Percentiles rank a stretch among this genome's conserved stretches.
Conservation (phyloP, 2,888 invertebrate species). For the Monoplex corrugatus region DNA sequence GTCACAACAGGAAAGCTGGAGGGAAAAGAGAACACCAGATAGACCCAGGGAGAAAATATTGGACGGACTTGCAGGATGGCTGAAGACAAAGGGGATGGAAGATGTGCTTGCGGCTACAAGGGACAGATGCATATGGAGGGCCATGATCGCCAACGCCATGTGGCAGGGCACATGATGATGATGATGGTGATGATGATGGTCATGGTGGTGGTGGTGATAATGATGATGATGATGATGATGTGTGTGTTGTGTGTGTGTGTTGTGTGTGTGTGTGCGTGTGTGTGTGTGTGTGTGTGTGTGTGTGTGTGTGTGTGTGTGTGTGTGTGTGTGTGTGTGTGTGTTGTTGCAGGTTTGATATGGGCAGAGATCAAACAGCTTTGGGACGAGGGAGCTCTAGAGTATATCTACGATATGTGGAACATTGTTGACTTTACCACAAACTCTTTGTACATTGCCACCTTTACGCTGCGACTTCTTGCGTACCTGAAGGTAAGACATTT, state of each 20-base stretch:
- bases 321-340: constrained; percentile 36
- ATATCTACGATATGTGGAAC: constrained; percentile 99
- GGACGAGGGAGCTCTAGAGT: constrained; percentile 98
- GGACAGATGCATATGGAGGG: too few species aligned
- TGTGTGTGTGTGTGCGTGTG: not conserved
- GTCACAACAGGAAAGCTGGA: too few species aligned
- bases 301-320: constrained; percentile 12
- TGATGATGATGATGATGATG: too few species aligned
- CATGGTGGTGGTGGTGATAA: too few species aligned
- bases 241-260: not conserved
- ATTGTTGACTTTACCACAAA: constrained; percentile 99
- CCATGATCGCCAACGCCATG: too few species aligned
- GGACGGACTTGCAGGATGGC: too few species aligned
- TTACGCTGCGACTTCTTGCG: constrained; percentile 79
- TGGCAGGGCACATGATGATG: too few species aligned
- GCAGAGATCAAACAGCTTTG: constrained; percentile 89
- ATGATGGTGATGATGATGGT: too few species aligned
- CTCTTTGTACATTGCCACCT: constrained; percentile 97
- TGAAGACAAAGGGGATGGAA: too few species aligned
- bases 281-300: not conserved
- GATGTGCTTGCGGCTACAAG: too few species aligned
- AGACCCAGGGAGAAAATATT: too few species aligned
- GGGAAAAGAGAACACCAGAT: too few species aligned
- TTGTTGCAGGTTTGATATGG: not conserved
- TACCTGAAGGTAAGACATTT: not conserved